Base-by-base conservation (phyloP, 2,888 invertebrate genomes). In the Lissocephala sabroskyi region DNA sequence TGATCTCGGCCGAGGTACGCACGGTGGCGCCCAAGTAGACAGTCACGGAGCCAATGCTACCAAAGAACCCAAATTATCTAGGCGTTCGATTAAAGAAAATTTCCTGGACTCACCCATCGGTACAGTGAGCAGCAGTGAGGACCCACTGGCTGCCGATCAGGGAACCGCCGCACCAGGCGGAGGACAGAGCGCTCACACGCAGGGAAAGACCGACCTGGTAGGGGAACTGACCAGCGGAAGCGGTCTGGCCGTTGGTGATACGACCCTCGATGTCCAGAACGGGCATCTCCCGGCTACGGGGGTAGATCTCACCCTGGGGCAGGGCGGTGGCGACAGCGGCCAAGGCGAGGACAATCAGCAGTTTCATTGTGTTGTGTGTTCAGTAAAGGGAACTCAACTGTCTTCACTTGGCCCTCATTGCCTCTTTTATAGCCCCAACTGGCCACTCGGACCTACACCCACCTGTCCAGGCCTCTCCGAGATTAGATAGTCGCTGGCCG, bases 71-170 rank as follows among this genome's bases (percentile, higher is more conserved):
- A 6, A 13, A 36, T 5, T 23, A n/a, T n/a, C n/a, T n/a, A n/a
- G n/a, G n/a, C n/a, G n/a, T n/a, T n/a, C n/a, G n/a, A n/a, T 7
- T n/a, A 1, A 7, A 7, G 7, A 2, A 0, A 3, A 6, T 7
- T 1, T 28, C 6, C 7, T 16, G 2, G 13, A 56, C 66, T 65
- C 54, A 79, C 78, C 49, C 45, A 4, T 74, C 65, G 44, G 67
- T 56, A 52, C 79, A 79, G 60, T 79, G 79, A 52, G 79, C 79
- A 41, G 79, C 79, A 30, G 79, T 79, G 45, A 79, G 9, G 1
- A 79, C 59, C 50, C 50, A 75, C 0, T 14, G 1, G 18, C 0
- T 23, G 10, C 54, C 26, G 23, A 79, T 77, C 39, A 79, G 18
- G 14, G 79, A 59, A 14, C 77, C 76, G 23, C 79, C 77, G 52